Conservation (phyloP, 1,140 invertebrate species). For the Armadillidium nasatum region DNA sequence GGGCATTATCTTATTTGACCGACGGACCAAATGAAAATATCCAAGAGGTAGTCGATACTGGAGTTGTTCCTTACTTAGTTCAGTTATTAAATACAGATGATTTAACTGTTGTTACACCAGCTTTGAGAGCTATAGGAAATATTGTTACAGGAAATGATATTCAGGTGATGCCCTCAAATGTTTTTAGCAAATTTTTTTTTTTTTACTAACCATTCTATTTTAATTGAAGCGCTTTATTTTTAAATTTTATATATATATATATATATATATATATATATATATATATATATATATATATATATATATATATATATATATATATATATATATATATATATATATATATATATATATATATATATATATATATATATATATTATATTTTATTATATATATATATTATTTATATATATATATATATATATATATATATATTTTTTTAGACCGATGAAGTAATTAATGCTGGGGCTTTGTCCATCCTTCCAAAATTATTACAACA, state of each 20-base stretch:
- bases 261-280: neutral
- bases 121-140: constrained; percentile 92
- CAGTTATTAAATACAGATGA: constrained; percentile 63
- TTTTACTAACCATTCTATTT: neutral
- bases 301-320: too few relatives aligned
- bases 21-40: constrained; percentile 91
- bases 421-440: too few relatives aligned
- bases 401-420: neutral
- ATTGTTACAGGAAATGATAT: constrained; percentile 98
- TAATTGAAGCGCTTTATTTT: neutral
- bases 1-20: constrained; percentile 92
- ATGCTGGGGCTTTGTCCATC: constrained; percentile 67
- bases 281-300: too few relatives aligned
- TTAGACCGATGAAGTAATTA: constrained; percentile 79
- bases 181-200: neutral
- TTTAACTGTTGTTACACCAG: constrained; percentile 78
- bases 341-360: neutral
- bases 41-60: constrained; percentile 67
- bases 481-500: constrained; percentile 64
- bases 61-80: constrained; percentile 71
- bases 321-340: too few relatives aligned
- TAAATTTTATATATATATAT: neutral
- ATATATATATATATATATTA: neutral
- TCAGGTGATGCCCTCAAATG: constrained; percentile 55
- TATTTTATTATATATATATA: neutral